Evolutionary conservation across 2,888 invertebrate genomes (phyloP).

Genomic region (Ochropleura leucogaster): DNA sequence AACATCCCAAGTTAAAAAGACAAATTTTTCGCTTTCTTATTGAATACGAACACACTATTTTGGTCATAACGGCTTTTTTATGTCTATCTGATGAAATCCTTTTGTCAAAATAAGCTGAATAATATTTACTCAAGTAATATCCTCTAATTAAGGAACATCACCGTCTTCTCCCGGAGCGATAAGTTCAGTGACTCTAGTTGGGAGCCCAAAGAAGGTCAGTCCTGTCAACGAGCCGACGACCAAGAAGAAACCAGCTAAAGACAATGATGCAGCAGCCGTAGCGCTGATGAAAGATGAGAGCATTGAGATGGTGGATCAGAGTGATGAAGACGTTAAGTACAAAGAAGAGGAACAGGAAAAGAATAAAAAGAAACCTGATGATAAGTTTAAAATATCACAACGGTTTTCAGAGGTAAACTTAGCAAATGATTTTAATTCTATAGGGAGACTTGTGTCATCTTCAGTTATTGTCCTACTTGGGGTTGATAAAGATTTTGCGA

Average conservation of each 20-base stretch:
- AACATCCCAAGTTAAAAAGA: too few relatives aligned
- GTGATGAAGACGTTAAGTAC: slow-evolving; percentile 86
- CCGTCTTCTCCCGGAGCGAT: slow-evolving; percentile 94
- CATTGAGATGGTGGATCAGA: slow-evolving; percentile 86
- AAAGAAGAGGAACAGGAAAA: slow-evolving; percentile 87
- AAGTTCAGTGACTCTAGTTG: slow-evolving; percentile 93
- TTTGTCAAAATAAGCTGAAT: not conserved
- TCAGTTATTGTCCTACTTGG: not conserved
- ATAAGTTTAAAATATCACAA: slow-evolving; percentile 87
- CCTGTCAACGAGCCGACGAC: slow-evolving; percentile 74
- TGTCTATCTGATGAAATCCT: not conserved
- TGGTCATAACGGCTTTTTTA: too few relatives aligned
- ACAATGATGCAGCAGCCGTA: slow-evolving; percentile 80
- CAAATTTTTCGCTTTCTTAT: not conserved
- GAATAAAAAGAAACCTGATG: slow-evolving; percentile 81
- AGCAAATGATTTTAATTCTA: not conserved
- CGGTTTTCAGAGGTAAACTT: slow-evolving; percentile 83
- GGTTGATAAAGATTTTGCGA: not conserved
- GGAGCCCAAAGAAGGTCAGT: slow-evolving; percentile 87
- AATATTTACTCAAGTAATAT: not conserved
- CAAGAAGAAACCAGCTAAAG: slow-evolving; percentile 77
- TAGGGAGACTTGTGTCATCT: not conserved
- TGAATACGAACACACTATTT: rapidly evolving
- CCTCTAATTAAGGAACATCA: slow-evolving; percentile 77
- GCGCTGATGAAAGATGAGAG: slow-evolving; percentile 84